phyloP scores from a whole-genome alignment of 2,113 vertebrate genomes.

The Heterocephalus glaber region DNA sequence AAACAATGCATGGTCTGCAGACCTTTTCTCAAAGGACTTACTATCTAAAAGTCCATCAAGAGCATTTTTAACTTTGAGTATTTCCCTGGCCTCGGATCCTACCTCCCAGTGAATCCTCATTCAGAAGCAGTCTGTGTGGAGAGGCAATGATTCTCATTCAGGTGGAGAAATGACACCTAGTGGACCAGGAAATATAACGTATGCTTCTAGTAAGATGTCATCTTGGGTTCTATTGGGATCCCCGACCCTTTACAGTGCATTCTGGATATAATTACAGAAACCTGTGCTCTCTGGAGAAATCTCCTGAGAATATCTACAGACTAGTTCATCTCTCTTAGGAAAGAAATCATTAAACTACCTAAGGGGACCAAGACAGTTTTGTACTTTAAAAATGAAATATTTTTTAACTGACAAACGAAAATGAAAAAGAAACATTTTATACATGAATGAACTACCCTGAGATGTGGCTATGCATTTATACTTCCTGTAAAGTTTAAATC shows the following conservation, averaged over 20 bases:
- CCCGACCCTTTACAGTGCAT: neutral
- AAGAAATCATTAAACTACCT: neutral
- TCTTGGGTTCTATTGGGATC: neutral
- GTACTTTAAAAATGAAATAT: no score
- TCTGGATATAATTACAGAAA: neutral
- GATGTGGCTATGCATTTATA: neutral
- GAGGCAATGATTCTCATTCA: no score
- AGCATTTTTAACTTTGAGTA: neutral
- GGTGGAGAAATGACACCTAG: neutral
- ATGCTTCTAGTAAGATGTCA: neutral
- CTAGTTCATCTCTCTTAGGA: neutral
- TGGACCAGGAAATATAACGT: rapidly evolving
- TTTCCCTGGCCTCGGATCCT: neutral
- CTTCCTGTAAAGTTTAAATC: neutral
- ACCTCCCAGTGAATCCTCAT: neutral
- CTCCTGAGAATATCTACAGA: neutral
- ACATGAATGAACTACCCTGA: neutral
- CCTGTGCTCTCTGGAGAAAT: neutral
- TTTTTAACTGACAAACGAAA: neutral
- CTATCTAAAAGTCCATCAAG: neutral
- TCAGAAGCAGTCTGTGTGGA: rapidly evolving
- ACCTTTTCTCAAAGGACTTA: neutral
- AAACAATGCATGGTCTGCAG: neutral
- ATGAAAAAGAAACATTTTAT: neutral
- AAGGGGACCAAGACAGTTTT: neutral